phyloP scores from a whole-genome alignment of 2,113 vertebrate genomes.

The Phylloscopus trochilus region DNA sequence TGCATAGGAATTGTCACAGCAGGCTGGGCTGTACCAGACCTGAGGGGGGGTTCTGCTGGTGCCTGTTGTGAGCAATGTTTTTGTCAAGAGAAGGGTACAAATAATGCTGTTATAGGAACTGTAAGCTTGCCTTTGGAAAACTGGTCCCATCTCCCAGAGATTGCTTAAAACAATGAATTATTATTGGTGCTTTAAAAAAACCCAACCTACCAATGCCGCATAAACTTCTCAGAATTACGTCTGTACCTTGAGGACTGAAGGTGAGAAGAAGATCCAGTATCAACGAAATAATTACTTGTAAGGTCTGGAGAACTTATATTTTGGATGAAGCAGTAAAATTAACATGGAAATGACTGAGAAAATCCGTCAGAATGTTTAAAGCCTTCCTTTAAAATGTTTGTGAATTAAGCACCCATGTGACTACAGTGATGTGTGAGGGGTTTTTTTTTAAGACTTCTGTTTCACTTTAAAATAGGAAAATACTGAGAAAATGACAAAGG shows the following conservation, averaged over 20 bases:
- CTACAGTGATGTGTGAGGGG: neutral
- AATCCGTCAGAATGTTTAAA: neutral
- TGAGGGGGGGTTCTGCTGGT: accelerated
- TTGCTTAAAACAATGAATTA: neutral
- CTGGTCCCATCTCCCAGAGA: neutral
- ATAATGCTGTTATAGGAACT: neutral
- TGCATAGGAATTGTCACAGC: neutral
- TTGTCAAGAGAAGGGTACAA: neutral
- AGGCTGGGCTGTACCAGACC: neutral
- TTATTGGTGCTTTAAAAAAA: neutral
- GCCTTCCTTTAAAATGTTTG: neutral
- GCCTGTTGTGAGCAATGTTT: neutral
- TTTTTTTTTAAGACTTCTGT: neutral
- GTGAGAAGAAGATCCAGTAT: neutral
- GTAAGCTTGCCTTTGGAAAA: neutral
- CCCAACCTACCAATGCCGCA: accelerated
- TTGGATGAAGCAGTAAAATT: neutral
- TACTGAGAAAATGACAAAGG: neutral
- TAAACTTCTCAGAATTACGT: neutral
- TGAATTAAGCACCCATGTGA: neutral
- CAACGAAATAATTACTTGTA: neutral
- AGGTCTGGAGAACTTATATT: neutral
- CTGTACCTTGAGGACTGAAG: neutral
- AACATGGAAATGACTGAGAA: neutral
- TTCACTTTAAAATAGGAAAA: neutral